Percentiles rank a stretch among this genome's conserved stretches.
Evolutionary conservation across 2,888 invertebrate genomes (phyloP).

Genomic region (Nematopogon swammerdamellus): DNA sequence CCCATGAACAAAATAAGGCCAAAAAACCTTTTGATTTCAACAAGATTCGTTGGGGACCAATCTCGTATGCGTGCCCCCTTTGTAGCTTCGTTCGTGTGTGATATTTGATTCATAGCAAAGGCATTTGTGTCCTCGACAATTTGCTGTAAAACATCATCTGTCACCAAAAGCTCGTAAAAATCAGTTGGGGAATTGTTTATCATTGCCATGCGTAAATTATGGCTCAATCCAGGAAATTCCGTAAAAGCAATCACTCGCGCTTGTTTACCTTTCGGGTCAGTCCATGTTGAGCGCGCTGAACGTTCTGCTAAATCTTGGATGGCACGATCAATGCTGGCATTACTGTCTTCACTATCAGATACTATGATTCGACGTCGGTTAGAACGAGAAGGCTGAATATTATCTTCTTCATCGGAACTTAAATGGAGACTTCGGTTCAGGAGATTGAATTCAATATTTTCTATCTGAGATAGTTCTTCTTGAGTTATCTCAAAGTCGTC

Average conservation of each 20-base stretch:
- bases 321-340: conserved; percentile 1
- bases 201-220: conserved; percentile 5
- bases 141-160: conserved; percentile 10
- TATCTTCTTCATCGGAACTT: conserved; percentile 6
- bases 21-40: conserved; percentile 17
- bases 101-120: conserved; percentile 10
- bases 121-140: conserved; percentile 11
- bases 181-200: conserved; percentile 6
- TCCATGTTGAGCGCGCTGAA: conserved; percentile 7
- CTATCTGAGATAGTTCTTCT: conserved; percentile 6
- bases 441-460: conserved; percentile 8
- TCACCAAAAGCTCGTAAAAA: conserved; percentile 8
- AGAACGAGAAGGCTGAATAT: conserved; percentile 2
- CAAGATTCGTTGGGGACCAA: conserved; percentile 14
- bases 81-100: neutral
- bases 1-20: conserved; percentile 19
- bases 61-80: conserved; percentile 2
- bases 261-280: conserved; percentile 9
- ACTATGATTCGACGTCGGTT: conserved; percentile 2
- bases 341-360: conserved; percentile 6
- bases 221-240: conserved; percentile 7
- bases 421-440: conserved; percentile 7
- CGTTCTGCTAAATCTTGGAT: conserved; percentile 5
- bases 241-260: conserved; percentile 10
- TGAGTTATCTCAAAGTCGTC: conserved; percentile 8